Evolutionary conservation across 2,888 invertebrate genomes (phyloP).

Genomic region (Tethea ocularis): DNA sequence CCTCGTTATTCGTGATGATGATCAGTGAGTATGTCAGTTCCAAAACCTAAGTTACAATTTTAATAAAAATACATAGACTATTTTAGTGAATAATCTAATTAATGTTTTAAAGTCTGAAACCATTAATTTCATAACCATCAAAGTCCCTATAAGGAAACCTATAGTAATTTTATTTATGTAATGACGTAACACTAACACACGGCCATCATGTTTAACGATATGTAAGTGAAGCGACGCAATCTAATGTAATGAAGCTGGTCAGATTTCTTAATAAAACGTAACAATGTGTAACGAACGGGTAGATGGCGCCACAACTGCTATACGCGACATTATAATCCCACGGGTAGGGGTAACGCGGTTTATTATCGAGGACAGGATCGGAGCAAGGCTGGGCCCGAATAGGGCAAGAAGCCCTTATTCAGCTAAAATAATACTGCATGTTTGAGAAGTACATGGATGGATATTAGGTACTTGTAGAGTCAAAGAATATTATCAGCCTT

Average conservation of each 20-base stretch:
- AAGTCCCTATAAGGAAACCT: too few relatives aligned
- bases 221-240: conserved; percentile 5
- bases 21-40: too few relatives aligned
- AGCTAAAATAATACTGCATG: not conserved
- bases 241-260: conserved; percentile 14
- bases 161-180: too few relatives aligned
- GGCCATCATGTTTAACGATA: conserved; percentile 16
- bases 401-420: not conserved
- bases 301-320: conserved; percentile 18
- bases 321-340: not conserved
- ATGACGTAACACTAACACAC: not conserved
- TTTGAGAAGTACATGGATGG: too few relatives aligned
- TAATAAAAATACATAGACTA: too few relatives aligned
- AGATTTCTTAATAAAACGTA: conserved; percentile 22
- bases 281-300: conserved; percentile 11
- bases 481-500: too few relatives aligned
- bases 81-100: too few relatives aligned
- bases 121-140: too few relatives aligned
- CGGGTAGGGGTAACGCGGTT: not conserved
- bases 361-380: not conserved
- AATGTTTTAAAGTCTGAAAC: too few relatives aligned
- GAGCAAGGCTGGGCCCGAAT: not conserved
- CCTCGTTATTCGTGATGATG: too few relatives aligned
- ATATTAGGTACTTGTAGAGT: too few relatives aligned
- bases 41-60: too few relatives aligned